Evolutionary conservation across 2,888 invertebrate genomes (phyloP), one percentile per base, ranked within the genome.

Genomic region (Athalia circularis): DNA sequence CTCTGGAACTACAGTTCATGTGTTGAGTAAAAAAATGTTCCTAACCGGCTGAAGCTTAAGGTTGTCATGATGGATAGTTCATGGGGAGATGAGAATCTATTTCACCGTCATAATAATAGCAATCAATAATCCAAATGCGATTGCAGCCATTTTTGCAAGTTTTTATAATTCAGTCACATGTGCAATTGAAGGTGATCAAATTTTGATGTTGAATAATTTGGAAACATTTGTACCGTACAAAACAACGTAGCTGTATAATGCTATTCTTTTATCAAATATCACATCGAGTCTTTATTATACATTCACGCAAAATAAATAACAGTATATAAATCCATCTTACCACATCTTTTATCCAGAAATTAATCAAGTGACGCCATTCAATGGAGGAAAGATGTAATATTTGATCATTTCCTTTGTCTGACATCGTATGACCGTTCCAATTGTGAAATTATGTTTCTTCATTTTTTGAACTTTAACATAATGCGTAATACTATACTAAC

Each of bases 281-380:
- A 4, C 59, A 57, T 72, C 57, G 47, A 59, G 57, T 72, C 72
- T 72, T 72, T 72, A 72, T 72, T 45, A 57, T 57, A 72, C 72
- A 72, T 13, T 72, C 72, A 47, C 57, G 13, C n/a, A 59, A 70
- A 7, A 59, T 13, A 47, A 57, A 45, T 7, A 47, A 15, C 57
- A 59, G 59, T 59, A 59, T 72, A 47, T 59, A 72, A 57, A 72
- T 13, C 13, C 13, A 72, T 72, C 47, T 45, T 59, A 45, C 47
- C 47, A 72, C 57, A 72, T 13, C 9, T 29, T 2, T 59, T 7
- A 57, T 47, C 5, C 59, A 45, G 7, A 59, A 57, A 72, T 72
- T 72, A 45, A 8, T 57, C 43, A n/a, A 70, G 13, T 70, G n/a
- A 70, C 52, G 29, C 29, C 29, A 68, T n/a, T 13, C 13, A 65